Evolutionary conservation across 2,797 vertebrate species (phyloP).

Genomic region (Channallabes apus): DNA sequence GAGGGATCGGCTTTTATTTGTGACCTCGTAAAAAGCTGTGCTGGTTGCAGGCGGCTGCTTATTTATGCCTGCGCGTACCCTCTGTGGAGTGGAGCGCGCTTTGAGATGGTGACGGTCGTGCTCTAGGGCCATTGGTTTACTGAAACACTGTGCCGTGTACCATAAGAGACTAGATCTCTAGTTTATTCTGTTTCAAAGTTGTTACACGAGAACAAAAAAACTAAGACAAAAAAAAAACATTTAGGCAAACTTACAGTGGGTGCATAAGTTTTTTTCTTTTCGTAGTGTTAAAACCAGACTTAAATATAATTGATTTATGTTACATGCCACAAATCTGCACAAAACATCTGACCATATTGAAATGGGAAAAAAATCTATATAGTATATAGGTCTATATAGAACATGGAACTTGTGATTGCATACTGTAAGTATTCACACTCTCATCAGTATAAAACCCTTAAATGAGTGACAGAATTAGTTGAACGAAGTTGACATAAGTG

Average conservation of each 20-base stretch:
- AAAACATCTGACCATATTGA: background rate
- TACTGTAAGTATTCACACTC: background rate
- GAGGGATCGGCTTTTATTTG: slow-evolving; percentile 31
- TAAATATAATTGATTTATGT: background rate
- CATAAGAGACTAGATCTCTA: background rate
- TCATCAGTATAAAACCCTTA: too few relatives aligned
- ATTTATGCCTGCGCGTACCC: slow-evolving; percentile 23
- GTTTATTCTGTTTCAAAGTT: background rate
- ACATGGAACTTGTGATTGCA: background rate
- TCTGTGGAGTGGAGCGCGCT: background rate
- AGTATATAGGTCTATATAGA: background rate
- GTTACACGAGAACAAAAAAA: background rate
- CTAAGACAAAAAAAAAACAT: too few relatives aligned
- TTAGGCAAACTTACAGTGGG: background rate
- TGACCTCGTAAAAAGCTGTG: slow-evolving; percentile 38
- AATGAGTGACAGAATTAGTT: background rate
- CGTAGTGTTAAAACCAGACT: background rate
- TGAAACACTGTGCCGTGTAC: background rate
- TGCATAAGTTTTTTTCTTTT: background rate
- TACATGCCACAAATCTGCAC: background rate
- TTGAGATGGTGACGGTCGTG: background rate
- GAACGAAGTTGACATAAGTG: background rate
- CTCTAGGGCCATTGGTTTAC: background rate
- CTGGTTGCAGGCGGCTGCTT: slow-evolving; percentile 4
- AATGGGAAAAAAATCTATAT: background rate